Base-by-base conservation (phyloP, 2,888 invertebrate genomes). In the Pardosa pseudoannulata region DNA sequence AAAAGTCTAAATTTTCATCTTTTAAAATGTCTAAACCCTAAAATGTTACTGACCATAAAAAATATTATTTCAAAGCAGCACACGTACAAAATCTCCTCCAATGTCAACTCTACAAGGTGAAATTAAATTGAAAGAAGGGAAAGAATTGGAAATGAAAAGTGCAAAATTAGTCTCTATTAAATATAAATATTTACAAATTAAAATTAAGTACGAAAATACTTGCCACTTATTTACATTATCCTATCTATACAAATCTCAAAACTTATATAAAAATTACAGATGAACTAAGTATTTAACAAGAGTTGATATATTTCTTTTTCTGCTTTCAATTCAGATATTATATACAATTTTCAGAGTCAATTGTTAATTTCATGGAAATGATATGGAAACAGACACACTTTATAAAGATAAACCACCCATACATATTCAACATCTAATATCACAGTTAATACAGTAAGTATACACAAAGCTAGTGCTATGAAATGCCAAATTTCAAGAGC, bases 391-490 rank as follows among this genome's bases (percentile, higher is more conserved):
- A 41, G 78, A 70, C 70, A 72, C 80, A 80, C 19, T 32, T 70
- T 56, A 83, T 78, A 73, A 62, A 29, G 73, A 73, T 64, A 46
- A 36, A 73, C 46, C 72, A 74, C 67, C 74, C 74, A 39, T 68
- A 78, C 78, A 85, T 23, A 23, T 62, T 67, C 67, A 78, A 85
- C 83, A 85, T 72, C 83, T 85, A 85, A 85, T 85, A 85, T 85
- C 83, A 85, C 83, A 85, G 83, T 85, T 85, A 85, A 85, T 85
- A 85, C 83, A 85, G 83, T 85, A 85, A 85, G 76, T 83, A 76
- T 83, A 85, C 31, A 50, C 68, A 78, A 85, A 65, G 56, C 83
- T 85, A 85, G 67, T 32, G 76, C 82, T 83, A 83, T 83, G 76
- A 76, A 83, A 76, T 76, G 73, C 73, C 65, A 50, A 64, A 68